These are phyloP conservation scores for Trachelus stipa DNA, from an alignment of 2,888 invertebrate species.

Conservation along the genomic window DNA sequence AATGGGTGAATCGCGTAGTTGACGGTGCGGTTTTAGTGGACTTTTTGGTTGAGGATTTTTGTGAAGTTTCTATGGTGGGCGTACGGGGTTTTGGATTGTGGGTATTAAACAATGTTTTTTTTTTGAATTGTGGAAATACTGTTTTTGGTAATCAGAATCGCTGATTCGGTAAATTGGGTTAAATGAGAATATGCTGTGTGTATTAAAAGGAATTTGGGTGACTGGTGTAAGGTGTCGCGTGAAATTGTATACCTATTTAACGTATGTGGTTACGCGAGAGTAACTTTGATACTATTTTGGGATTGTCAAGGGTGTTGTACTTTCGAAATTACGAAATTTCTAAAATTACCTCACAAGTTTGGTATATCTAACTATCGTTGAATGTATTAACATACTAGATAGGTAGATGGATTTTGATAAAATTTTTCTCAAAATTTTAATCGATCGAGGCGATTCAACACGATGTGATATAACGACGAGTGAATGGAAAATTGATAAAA, in stretches of 20 bases:
- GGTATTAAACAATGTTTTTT: not conserved
- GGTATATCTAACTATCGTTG: no score
- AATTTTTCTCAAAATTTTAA: not conserved
- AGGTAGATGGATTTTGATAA: no score
- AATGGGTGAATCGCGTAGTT: not conserved
- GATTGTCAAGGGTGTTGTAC: no score
- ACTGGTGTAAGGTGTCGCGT: no score
- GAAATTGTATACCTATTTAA: no score
- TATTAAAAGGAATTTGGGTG: not conserved
- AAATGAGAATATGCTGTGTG: not conserved
- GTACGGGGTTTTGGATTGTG: not conserved
- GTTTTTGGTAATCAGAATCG: not conserved
- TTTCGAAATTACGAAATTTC: no score
- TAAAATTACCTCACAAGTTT: no score
- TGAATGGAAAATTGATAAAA: not conserved
- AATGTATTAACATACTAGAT: no score
- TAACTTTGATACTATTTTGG: no score
- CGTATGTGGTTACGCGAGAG: no score
- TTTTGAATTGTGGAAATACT: not conserved
- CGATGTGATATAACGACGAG: not conserved
- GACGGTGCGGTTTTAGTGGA: not conserved
- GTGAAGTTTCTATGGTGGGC: not conserved
- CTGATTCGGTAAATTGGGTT: no score
- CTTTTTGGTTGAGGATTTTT: not conserved
- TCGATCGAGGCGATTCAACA: not conserved